phyloP scores from a whole-genome alignment of 1,140 invertebrate species.

The Orchesella cincta region DNA sequence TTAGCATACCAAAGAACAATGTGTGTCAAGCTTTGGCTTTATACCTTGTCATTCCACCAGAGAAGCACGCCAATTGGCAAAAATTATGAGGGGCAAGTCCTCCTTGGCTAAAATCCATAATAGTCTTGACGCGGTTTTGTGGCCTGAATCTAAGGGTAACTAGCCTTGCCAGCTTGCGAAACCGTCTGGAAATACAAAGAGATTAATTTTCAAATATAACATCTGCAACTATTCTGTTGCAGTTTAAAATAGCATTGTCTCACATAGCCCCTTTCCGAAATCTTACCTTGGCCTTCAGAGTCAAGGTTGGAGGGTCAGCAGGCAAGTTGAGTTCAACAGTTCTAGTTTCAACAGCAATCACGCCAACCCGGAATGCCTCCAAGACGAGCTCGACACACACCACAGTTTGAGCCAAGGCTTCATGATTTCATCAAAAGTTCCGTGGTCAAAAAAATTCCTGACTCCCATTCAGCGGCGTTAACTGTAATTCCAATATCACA shows the following conservation, averaged over 20 bases:
- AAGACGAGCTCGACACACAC: slow-evolving; percentile 84
- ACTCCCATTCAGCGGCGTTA: slow-evolving; percentile 71
- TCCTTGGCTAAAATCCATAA: slow-evolving; percentile 94
- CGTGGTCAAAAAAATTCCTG: slow-evolving; percentile 90
- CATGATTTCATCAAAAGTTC: slow-evolving; percentile 93
- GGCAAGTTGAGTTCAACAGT: slow-evolving; percentile 93
- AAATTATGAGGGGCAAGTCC: slow-evolving; percentile 93
- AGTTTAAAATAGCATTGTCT: background rate
- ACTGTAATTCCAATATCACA: too few species aligned
- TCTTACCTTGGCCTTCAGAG: slow-evolving; percentile 89
- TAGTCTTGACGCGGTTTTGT: slow-evolving; percentile 97
- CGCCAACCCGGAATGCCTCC: slow-evolving; percentile 94
- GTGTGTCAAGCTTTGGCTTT: background rate
- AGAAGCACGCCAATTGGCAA: slow-evolving; percentile 99
- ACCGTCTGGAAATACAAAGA: slow-evolving; percentile 62
- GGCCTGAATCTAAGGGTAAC: slow-evolving; percentile 99
- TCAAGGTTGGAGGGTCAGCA: slow-evolving; percentile 96
- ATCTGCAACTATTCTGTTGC: too few species aligned
- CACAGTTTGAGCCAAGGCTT: slow-evolving; percentile 94
- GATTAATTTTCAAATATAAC: background rate
- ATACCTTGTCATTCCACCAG: slow-evolving; percentile 97
- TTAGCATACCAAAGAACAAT: too few species aligned
- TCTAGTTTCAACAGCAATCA: slow-evolving; percentile 94
- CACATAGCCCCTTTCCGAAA: too few species aligned
- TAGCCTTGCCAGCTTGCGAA: slow-evolving; percentile 91